These are phyloP conservation scores for Heliconius eleuchia DNA, from an alignment of 1,140 invertebrate species.

Conservation along the genomic window DNA sequence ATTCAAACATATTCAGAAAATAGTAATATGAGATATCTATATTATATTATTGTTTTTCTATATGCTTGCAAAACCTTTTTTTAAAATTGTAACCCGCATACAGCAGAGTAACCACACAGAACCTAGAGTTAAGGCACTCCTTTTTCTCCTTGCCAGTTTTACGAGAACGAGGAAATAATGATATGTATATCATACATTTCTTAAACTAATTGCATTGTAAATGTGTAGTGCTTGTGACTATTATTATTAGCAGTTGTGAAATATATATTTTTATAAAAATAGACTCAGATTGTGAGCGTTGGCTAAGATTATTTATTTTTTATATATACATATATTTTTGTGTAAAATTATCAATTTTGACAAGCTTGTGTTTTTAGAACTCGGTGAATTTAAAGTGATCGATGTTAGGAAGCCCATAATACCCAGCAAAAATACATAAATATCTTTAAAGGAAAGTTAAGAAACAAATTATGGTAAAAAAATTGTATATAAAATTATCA, in stretches of 20 bases:
- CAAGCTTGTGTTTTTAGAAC: conserved; percentile 27
- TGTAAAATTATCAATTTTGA: neutral
- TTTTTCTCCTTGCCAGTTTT: too few relatives aligned
- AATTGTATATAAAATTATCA: neutral
- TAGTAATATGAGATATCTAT: too few relatives aligned
- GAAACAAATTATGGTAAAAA: neutral
- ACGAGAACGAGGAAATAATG: too few relatives aligned
- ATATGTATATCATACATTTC: neutral
- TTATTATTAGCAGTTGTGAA: neutral
- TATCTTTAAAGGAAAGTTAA: neutral
- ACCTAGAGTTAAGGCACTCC: too few relatives aligned
- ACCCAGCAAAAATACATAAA: neutral
- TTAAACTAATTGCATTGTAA: neutral
- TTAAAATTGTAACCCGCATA: too few relatives aligned
- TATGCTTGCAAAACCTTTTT: too few relatives aligned
- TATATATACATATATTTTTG: neutral
- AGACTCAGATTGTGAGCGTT: conserved; percentile 27
- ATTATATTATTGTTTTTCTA: too few relatives aligned
- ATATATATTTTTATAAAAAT: neutral
- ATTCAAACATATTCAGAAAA: too few relatives aligned
- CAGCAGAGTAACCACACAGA: too few relatives aligned
- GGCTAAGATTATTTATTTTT: conserved; percentile 10
- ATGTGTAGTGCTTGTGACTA: conserved; percentile 15
- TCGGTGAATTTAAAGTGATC: conserved; percentile 14
- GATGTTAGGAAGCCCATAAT: conserved; percentile 25